These are phyloP conservation scores for Axis porcinus DNA, from an alignment of 2,113 vertebrate genomes.

Conservation along the genomic window DNA sequence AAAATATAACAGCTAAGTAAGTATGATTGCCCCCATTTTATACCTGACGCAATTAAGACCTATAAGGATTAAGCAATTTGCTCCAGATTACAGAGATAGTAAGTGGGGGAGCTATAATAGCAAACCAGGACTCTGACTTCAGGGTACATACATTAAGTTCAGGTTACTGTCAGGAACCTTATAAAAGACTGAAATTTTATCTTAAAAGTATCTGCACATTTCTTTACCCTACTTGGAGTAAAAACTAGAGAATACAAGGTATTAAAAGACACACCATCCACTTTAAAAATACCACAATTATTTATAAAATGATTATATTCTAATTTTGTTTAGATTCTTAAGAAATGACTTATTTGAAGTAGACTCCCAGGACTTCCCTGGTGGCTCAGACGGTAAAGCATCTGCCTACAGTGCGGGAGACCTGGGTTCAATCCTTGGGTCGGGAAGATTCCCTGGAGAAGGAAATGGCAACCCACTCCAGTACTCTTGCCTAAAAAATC, in stretches of 20 bases:
- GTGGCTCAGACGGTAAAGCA: too few relatives aligned
- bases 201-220: slow-evolving; percentile 8
- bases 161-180: background rate
- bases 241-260: background rate
- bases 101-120: background rate
- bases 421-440: too few relatives aligned
- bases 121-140: background rate
- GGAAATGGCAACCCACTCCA: too few relatives aligned
- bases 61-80: background rate
- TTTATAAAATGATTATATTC: background rate
- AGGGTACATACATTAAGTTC: background rate
- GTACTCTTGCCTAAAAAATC: too few relatives aligned
- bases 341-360: background rate
- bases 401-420: too few relatives aligned
- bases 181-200: background rate
- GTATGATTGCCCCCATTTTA: background rate
- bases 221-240: background rate
- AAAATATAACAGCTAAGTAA: background rate
- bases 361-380: background rate
- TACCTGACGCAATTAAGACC: background rate
- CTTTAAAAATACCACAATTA: background rate
- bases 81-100: background rate
- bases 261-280: background rate
- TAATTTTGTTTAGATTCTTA: slow-evolving; percentile 13
- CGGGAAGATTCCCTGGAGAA: too few relatives aligned